Evolutionary conservation across 2,797 vertebrate species (phyloP), one percentile per base, ranked within the genome.

Genomic region (Dryobates pubescens): DNA sequence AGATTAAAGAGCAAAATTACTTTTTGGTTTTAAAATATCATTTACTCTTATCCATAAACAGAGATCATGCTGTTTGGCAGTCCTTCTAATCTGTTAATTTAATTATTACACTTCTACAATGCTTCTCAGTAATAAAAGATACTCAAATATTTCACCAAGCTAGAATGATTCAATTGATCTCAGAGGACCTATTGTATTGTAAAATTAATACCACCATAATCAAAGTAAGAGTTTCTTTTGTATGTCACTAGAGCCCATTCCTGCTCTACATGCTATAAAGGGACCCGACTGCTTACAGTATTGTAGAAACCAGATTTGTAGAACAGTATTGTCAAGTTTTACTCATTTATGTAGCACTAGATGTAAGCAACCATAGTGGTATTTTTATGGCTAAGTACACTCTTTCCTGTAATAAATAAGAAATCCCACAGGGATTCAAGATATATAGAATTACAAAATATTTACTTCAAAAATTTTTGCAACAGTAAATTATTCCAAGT

Each of bases 181-280:
- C 91, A 71, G 54, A 92, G 79, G 86, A 89, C n/a, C 86, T 92
- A 56, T 90, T 92, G 56, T 91, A 74, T 87, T 90, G 59, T 80
- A 38, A 92, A 96, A 94, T 96, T 95, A 95, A 90, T 94, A 87
- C 13, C 38, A 81, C 20, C 1, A 2, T 89, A 94, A 87, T 74
- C 84, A 85, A 93, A 92, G 47, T 72, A 83, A 73, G 76, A 70
- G 34, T 82, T 90, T 72, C 59, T 82, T 93, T 87, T 84, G 71
- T 84, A 63, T 92, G 65, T 86, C 90, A 65, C 65, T 74, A 69
- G 88, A 91, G 78, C 76, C 81, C 43, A 15, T 88, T 96, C 62
- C 24, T 85, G 23, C 34, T 90, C 45, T 62, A 8, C 16, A 2
- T 80, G 47, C 63, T 82, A 49, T 92, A 88, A 93, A 92, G 90